A percentile compares a stretch with the other conserved stretches of the same genome.
Evolutionary conservation across 2,888 invertebrate genomes (phyloP).

Genomic region (Tipula confusa): DNA sequence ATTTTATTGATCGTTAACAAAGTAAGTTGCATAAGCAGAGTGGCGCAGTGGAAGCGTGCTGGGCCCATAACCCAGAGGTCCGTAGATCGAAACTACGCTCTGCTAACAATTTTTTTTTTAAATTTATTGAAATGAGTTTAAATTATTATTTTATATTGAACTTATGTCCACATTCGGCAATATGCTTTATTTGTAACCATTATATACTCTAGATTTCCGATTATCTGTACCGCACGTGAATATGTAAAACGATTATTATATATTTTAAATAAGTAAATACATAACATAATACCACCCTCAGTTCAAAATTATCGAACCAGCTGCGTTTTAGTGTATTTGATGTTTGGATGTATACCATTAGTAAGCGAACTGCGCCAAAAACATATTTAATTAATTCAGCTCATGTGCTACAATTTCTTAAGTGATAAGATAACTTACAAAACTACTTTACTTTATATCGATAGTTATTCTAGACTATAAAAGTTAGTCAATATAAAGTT

Average conservation of each 20-base stretch:
- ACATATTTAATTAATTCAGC: background rate
- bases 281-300: background rate
- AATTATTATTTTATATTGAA: too few relatives aligned
- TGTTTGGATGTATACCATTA: too few relatives aligned
- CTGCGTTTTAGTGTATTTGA: background rate
- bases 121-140: too few relatives aligned
- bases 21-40: slow-evolving; percentile 52
- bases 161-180: too few relatives aligned
- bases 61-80: slow-evolving; percentile 59
- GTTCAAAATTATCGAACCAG: background rate
- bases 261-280: background rate
- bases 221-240: too few relatives aligned
- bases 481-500: background rate
- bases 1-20: background rate
- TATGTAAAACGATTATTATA: too few relatives aligned
- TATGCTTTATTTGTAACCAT: too few relatives aligned
- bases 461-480: background rate
- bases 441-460: background rate
- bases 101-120: slow-evolving; percentile 37
- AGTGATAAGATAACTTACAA: background rate
- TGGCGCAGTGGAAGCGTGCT: slow-evolving; percentile 70
- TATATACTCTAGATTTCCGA: too few relatives aligned
- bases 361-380: background rate
- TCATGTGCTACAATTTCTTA: background rate
- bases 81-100: slow-evolving; percentile 43